Conservation (phyloP, 2,888 invertebrate species). For the Trachelus tabidus region DNA sequence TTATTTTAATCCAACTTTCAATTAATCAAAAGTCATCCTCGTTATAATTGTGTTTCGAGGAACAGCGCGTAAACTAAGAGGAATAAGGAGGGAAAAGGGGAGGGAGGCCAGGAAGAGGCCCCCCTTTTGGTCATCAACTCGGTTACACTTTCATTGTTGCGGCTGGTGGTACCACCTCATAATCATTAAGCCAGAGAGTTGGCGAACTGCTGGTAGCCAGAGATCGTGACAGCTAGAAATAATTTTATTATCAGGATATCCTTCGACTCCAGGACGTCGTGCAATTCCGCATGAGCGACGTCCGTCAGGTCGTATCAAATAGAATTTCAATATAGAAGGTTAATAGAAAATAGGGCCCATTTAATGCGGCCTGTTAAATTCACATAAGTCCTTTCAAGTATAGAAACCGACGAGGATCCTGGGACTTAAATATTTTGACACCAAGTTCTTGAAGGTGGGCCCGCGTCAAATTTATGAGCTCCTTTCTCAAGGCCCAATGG, state of each 20-base stretch:
- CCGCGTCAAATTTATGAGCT: constrained; percentile 4
- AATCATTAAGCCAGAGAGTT: not conserved
- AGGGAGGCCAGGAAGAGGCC: constrained; percentile 21
- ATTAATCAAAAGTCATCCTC: constrained; percentile 34
- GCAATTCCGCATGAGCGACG: not conserved
- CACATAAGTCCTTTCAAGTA: constrained; percentile 6
- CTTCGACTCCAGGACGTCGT: not conserved
- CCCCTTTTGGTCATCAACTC: constrained; percentile 34
- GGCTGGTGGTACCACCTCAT: constrained; percentile 54
- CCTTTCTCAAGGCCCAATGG: not conserved
- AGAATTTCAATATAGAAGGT: not conserved
- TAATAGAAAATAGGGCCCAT: not conserved
- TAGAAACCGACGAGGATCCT: constrained; percentile 13
- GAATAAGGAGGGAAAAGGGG: constrained; percentile 7
- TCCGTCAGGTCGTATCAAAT: not conserved
- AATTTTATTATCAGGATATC: not conserved
- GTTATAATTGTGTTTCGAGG: not conserved
- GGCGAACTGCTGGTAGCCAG: not conserved
- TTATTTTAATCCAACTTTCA: constrained; percentile 33
- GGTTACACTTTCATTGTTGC: constrained; percentile 61
- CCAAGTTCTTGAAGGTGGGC: not conserved
- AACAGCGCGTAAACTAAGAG: not conserved
- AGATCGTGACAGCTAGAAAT: not conserved
- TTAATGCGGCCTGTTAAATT: not conserved
- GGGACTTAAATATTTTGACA: constrained; percentile 39